Base-by-base conservation (phyloP, 2,888 invertebrate genomes). In the Hemaris fuciformis region DNA sequence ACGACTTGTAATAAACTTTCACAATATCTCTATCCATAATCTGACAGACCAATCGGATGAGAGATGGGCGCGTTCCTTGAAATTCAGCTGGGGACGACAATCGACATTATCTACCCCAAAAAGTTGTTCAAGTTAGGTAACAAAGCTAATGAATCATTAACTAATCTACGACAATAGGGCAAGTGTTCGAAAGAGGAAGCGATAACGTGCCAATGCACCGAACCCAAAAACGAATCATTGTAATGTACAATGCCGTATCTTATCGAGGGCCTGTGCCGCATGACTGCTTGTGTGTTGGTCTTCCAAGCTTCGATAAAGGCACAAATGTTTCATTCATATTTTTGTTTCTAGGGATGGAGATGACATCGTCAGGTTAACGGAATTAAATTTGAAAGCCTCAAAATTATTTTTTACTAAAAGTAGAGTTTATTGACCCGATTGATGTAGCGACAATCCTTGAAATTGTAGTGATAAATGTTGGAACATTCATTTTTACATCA, bases 211-310 rank as follows among this genome's bases (percentile, higher is more conserved):
- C 53, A 53, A 53, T 77, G 73, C 81, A 74, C 70, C 81, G 83
- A 84, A 85, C 85, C 81, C 77, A 73, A 83, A 85, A 86, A 83
- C 81, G 72, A 83, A 81, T 81, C 75, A 85, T 82, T 84, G 79
- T 83, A 79, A 69, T 73, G 73, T 77, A 76, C 75, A 73, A 72
- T 71, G 66, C 68, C 69, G 69, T 84, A 84, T 81, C 87, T 87
- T 87, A 88, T 88, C 85, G 71, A 56, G 64, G 61, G 70, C 69
- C 68, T 66, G 66, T 74, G 69, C 18, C 53, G 53, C 68, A 68
- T 72, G 72, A 75, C 75, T 72, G 72, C 70, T 64, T 45, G 66
- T 69, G 67, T 67, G 67, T 66, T 64, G 62, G 70, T 72, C 74
- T 71, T 69, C 65, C 61, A 66, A 66, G 59, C 57, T 58, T 53